phyloP scores from a whole-genome alignment of 2,113 vertebrate species.

The Lanius collurio region DNA sequence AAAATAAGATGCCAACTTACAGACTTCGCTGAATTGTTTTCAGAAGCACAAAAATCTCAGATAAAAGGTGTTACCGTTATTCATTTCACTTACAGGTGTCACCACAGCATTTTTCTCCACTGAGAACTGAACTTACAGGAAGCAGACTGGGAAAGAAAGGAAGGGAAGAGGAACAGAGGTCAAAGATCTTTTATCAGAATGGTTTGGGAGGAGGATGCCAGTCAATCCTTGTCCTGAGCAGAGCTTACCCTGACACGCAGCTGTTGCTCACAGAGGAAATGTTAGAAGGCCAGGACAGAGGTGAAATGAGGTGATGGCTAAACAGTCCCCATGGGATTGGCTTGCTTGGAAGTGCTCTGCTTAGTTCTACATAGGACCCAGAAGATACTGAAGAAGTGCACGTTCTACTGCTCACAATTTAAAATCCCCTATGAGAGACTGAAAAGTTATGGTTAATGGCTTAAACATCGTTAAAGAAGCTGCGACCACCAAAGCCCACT shows the following conservation, averaged over 20 bases:
- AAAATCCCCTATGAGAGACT: neutral
- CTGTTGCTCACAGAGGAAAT: neutral
- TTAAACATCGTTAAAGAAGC: neutral
- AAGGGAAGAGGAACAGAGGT: neutral
- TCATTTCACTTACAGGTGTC: neutral
- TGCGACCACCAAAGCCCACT: accelerated
- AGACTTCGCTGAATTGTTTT: neutral
- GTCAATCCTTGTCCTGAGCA: neutral
- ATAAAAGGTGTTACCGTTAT: neutral
- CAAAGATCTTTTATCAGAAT: neutral
- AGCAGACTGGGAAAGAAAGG: neutral
- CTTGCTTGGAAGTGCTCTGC: neutral
- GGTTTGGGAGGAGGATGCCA: neutral
- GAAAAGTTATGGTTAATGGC: neutral
- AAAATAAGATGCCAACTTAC: neutral
- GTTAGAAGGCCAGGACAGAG: constrained; percentile 6
- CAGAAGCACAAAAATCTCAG: neutral
- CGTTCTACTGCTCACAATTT: neutral
- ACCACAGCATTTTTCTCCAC: neutral
- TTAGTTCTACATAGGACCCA: neutral
- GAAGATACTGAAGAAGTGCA: neutral
- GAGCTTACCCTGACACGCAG: neutral
- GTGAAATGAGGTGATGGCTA: neutral
- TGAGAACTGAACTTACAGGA: neutral
- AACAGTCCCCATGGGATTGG: neutral